Evolutionary conservation across 2,888 invertebrate species (phyloP).

Genomic region (Trichogramma dendrolimi): DNA sequence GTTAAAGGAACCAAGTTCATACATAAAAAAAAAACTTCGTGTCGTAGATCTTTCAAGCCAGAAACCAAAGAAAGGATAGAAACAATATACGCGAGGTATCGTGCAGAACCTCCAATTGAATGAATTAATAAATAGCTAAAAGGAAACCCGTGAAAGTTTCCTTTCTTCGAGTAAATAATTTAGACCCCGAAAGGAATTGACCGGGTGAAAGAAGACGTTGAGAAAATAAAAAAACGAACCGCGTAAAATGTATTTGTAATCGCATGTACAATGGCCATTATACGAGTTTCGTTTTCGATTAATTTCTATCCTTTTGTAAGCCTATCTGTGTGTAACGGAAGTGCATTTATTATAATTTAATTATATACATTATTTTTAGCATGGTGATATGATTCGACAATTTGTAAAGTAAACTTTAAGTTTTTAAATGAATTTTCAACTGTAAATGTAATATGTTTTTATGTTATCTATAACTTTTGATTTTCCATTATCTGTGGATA

Average conservation of each 20-base stretch:
- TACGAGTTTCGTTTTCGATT: conserved; percentile 28
- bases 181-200: conserved; percentile 27
- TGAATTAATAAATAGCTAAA: conserved; percentile 3
- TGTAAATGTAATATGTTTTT: no score
- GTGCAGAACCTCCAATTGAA: conserved; percentile 28
- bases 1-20: conserved; percentile 1
- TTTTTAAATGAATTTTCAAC: no score
- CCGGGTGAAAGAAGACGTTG: conserved; percentile 24
- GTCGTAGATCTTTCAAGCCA: conserved; percentile 11
- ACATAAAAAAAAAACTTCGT: no score
- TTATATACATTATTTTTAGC: background rate
- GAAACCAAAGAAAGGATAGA: conserved; percentile 27
- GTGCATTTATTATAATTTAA: conserved; percentile 20
- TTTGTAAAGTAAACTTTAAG: no score
- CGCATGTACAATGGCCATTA: conserved; percentile 42
- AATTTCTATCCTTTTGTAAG: conserved; percentile 17
- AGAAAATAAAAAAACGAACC: background rate
- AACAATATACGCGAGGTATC: conserved; percentile 16
- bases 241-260: conserved; percentile 38
- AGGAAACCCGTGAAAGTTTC: no score
- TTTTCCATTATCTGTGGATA: no score
- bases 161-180: conserved; percentile 6
- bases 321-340: conserved; percentile 2
- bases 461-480: no score
- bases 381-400: no score